Conservation (phyloP, 2,113 vertebrate genomes). For the Pyxicephalus adspersus region DNA sequence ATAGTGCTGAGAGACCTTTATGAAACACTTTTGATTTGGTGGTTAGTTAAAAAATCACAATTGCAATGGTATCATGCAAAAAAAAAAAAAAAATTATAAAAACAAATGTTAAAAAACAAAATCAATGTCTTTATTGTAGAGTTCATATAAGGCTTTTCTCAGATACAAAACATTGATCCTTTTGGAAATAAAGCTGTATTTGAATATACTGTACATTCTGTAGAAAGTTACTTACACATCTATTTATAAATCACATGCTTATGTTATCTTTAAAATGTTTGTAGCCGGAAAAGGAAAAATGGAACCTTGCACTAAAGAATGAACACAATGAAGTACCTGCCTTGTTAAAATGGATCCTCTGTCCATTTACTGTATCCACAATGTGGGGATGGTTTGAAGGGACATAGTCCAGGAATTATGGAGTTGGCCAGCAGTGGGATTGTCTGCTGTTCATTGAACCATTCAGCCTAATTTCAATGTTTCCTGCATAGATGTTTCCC, state of each 20-base stretch:
- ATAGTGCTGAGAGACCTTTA: too few relatives aligned
- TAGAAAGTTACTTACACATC: constrained; percentile 52
- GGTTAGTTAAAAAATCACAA: too few relatives aligned
- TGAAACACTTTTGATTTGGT: too few relatives aligned
- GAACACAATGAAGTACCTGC: constrained; percentile 49
- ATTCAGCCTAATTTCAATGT: too few relatives aligned
- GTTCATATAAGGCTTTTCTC: constrained; percentile 67
- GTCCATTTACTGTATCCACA: constrained; percentile 13
- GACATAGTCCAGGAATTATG: not conserved
- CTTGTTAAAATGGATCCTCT: constrained; percentile 31
- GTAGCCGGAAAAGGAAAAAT: constrained; percentile 29
- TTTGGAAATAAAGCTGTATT: constrained; percentile 58
- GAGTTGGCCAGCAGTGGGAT: not conserved
- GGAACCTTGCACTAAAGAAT: constrained; percentile 24
- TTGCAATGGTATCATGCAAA: not conserved
- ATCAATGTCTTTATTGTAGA: constrained; percentile 75
- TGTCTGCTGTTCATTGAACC: too few relatives aligned
- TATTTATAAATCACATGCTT: constrained; percentile 53
- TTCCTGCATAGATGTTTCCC: too few relatives aligned
- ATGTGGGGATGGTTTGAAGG: not conserved
- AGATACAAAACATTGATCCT: constrained; percentile 68
- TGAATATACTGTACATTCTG: constrained; percentile 57
- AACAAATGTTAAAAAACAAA: constrained; percentile 65
- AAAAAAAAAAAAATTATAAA: too few relatives aligned
- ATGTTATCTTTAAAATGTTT: constrained; percentile 42